Percentiles rank a stretch among this genome's conserved stretches.
Conservation (phyloP, 2,888 invertebrate species). For the Panzeria rudis region DNA sequence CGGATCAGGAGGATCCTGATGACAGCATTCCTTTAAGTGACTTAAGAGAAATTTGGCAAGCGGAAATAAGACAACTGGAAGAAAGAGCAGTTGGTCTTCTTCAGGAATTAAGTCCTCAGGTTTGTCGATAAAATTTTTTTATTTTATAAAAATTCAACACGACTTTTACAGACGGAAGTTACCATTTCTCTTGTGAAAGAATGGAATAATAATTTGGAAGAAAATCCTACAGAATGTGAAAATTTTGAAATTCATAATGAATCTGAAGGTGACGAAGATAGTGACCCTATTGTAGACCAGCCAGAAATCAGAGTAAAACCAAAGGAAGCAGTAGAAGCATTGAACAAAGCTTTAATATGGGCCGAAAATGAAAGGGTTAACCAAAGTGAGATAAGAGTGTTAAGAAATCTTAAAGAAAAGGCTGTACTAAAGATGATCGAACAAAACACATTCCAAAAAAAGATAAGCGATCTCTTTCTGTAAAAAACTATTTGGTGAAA, state of each 20-base stretch:
- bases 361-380: conserved; percentile 38
- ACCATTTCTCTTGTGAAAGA: neutral
- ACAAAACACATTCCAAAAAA: conserved; percentile 8
- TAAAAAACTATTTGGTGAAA: neutral
- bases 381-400: conserved; percentile 38
- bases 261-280: conserved; percentile 30
- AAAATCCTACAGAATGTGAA: conserved; percentile 9
- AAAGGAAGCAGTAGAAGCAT: conserved; percentile 26
- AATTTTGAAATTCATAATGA: conserved; percentile 28
- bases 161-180: neutral
- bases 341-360: conserved; percentile 35
- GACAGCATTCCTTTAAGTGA: conserved; percentile 19
- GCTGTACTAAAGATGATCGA: conserved; percentile 12
- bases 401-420: conserved; percentile 20
- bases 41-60: conserved; percentile 32
- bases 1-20: conserved; percentile 21
- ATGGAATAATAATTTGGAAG: conserved; percentile 10
- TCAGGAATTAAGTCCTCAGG: conserved; percentile 23
- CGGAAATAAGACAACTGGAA: conserved; percentile 30
- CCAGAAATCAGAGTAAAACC: conserved; percentile 28
- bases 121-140: conserved; percentile 11
- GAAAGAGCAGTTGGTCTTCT: conserved; percentile 33
- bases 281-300: conserved; percentile 28
- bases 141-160: conserved; percentile 10
- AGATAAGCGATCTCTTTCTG: neutral